phyloP scores from a whole-genome alignment of 1,140 invertebrate genomes.

The Apis laboriosa region DNA sequence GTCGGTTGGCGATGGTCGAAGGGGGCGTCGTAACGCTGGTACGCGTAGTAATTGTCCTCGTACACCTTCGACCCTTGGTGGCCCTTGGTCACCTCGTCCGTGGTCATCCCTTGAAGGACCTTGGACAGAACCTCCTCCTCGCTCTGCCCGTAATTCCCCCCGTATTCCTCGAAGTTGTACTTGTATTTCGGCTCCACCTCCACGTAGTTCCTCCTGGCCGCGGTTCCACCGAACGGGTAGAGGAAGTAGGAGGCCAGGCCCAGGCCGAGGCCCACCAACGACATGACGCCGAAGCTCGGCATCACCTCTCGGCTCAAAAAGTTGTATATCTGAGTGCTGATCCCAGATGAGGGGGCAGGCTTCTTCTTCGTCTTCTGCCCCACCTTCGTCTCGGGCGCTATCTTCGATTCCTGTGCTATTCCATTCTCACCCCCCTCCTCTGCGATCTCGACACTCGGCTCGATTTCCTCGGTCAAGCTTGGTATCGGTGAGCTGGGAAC shows the following conservation, averaged over 20 bases:
- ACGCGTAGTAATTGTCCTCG: conserved; percentile 70
- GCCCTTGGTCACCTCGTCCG: conserved; percentile 60
- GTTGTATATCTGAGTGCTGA: conserved; percentile 88
- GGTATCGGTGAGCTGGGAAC: background rate
- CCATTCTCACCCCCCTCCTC: conserved; percentile 47
- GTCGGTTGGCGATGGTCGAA: conserved; percentile 64
- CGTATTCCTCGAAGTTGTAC: conserved; percentile 85
- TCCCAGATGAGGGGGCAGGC: conserved; percentile 79
- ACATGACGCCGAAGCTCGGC: conserved; percentile 88
- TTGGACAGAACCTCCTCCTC: conserved; percentile 89
- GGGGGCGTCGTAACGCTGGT: conserved; percentile 65
- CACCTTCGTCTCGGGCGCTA: conserved; percentile 78
- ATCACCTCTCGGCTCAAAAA: conserved; percentile 89
- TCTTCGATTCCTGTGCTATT: conserved; percentile 75
- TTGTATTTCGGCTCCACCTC: conserved; percentile 83
- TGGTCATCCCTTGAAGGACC: conserved; percentile 87
- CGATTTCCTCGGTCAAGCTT: background rate
- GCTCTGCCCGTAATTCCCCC: conserved; percentile 83
- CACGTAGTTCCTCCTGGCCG: conserved; percentile 83
- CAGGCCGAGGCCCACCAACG: conserved; percentile 86
- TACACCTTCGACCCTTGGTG: conserved; percentile 62
- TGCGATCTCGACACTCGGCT: no score
- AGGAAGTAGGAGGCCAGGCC: conserved; percentile 89
- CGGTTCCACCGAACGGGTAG: conserved; percentile 86
- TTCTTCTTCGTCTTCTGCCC: conserved; percentile 76